Evolutionary conservation across 2,888 invertebrate genomes (phyloP), one percentile per base, ranked within the genome.

Genomic region (Nomada ruficornis): DNA sequence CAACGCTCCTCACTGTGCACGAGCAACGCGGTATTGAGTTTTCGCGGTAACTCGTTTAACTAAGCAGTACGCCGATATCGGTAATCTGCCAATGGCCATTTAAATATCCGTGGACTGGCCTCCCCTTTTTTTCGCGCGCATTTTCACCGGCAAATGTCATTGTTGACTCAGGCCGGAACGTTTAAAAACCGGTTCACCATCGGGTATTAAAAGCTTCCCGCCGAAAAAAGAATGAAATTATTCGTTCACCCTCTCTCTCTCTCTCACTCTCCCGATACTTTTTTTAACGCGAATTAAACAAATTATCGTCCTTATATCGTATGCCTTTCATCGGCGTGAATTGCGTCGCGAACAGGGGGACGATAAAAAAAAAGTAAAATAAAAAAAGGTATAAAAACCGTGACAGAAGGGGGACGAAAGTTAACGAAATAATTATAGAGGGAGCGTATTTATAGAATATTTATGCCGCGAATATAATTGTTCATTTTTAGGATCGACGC

Each of bases 21-120:
- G 62, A 77, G 88, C 44, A 50, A 47, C 69, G 44, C 82, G 83
- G 82, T 89, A 89, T 89, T 88, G 89, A 89, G 88, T 89, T 89
- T 89, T 88, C 89, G 88, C 85, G 88, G 88, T 89, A 89, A 89
- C 86, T 89, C 89, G 89, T 88, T 89, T 89, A 89, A 89, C 89
- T 88, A 88, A 88, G 88, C 89, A 88, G 84, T 86, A 85, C 88
- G 83, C 88, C 89, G 88, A 86, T 89, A 89, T 89, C 84, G 89
- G 89, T 89, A 89, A 89, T 89, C 89, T 89, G 89, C 87, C 89
- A 89, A 89, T 89, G 88, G 88, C 89, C 86, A 89, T 89, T 89
- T 88, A 89, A 88, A 89, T 88, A 87, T 82, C 83, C 81, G 71
- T 72, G 81, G 75, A 82, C 84, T 77, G 80, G 80, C 74, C 80